Base-by-base conservation (phyloP, 1,140 invertebrate genomes). In the Aphelinus certus region DNA sequence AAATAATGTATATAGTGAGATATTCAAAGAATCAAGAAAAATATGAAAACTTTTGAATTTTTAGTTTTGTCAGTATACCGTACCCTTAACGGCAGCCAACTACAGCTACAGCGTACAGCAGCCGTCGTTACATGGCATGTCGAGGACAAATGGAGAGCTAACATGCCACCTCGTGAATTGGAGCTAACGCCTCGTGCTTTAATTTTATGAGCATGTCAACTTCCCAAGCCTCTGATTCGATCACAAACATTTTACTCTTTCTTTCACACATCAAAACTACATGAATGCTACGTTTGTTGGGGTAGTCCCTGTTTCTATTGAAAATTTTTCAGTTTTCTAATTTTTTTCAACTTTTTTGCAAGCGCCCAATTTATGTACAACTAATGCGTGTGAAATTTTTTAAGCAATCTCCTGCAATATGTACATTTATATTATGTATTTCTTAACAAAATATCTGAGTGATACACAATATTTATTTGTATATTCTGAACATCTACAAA, bases 21-120 rank as follows among this genome's bases (percentile, higher is more conserved):
- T 26, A 26, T 26, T 26, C 26, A 26, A 26, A 26, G 26, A 26
- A 26, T 26, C 4, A 53, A 62, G 62, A 45, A 62, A 58, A 69
- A n/a, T 47, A 71, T 58, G 43, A 64, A 60, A 53, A 65, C 4
- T 60, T 64, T 72, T 76, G 46, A 10, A 62, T 71, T 70, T 76
- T 71, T 76, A 76, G 75, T 76, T 72, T 71, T 76, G 75, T 76
- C 75, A 76, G 75, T 76, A 76, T 76, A 76, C 75, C 62, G 75
- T 76, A 76, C 63, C 75, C 75, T 76, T 76, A 76, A 71, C 58
- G 75, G 75, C 75, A 76, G 69, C 51, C 62, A 63, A 72, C 79
- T 76, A 79, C 78, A 79, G 78, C 77, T 79, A 80, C 79, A 79
- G 72, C 69, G 78, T 79, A 76, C 80, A 80, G 57, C 69, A 71